phyloP scores from a whole-genome alignment of 1,140 invertebrate species.

The Philopotamus ludificatus region DNA sequence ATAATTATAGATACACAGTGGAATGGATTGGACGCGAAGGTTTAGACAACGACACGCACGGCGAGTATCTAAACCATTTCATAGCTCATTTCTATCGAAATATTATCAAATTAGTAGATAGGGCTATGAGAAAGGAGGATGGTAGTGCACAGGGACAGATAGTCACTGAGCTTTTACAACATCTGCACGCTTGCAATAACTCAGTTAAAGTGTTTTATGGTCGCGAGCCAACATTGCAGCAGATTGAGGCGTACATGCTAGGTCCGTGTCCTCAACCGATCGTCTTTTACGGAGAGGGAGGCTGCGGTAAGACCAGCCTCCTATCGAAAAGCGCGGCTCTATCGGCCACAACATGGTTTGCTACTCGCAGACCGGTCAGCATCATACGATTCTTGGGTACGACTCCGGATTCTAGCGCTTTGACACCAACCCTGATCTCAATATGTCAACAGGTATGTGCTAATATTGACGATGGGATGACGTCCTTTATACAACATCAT shows the following conservation, averaged over 20 bases:
- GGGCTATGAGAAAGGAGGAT: conserved; percentile 93
- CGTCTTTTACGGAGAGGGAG: conserved; percentile 93
- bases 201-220: conserved; percentile 97
- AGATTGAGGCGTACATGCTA: conserved; percentile 83
- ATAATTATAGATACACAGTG: conserved; percentile 77
- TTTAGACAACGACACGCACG: conserved; percentile 87
- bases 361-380: conserved; percentile 74
- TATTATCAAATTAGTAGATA: conserved; percentile 88
- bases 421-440: conserved; percentile 91
- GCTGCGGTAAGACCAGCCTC: conserved; percentile 96
- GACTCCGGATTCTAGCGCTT: conserved; percentile 92
- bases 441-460: conserved; percentile 84
- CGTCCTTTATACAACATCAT: not conserved
- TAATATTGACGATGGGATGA: not conserved
- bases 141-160: conserved; percentile 91
- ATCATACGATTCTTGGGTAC: conserved; percentile 94
- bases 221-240: conserved; percentile 80
- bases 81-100: conserved; percentile 94
- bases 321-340: conserved; percentile 89
- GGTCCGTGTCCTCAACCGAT: conserved; percentile 84
- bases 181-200: conserved; percentile 94
- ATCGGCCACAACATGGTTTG: conserved; percentile 71
- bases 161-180: conserved; percentile 94
- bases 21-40: conserved; percentile 97
- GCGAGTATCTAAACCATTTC: conserved; percentile 94